Evolutionary conservation across 2,888 invertebrate species (phyloP), one percentile per base, ranked within the genome.

Genomic region (Cordilura impudica): DNA sequence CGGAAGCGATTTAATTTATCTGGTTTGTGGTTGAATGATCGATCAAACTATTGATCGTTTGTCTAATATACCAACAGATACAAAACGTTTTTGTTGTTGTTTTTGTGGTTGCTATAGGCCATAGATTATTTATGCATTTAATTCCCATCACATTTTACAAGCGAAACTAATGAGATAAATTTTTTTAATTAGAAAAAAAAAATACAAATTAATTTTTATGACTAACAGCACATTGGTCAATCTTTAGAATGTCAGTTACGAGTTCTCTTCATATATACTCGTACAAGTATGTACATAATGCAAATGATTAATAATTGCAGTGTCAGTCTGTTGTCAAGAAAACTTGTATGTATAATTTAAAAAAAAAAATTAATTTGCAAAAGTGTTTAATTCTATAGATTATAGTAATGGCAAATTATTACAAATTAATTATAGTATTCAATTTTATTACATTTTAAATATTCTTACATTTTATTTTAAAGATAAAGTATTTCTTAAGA

Each of bases 1-100:
- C 79, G 75, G 79, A 79, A 79, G 56, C 71, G 71, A 70, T 67
- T 71, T 75, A 75, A 65, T 70, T 74, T 66, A 61, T 61, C 60
- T 65, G 35, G 23, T 58, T 66, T 74, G 60, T 56, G 74, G 78
- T 74, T 75, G 74, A 71, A 71, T 54, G 58, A 66, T 75, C 49
- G 74, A 71, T 54, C 54, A 71, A 70, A 61, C 60, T 70, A 70
- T 74, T 71, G 74, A 79, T 79, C 29, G 66, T 49, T 66, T 56
- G 71, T 71, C 61, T 61, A 31, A 74, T 45, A 39, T 23, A 43
- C 26, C 26, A n/a, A 39, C 35, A 39, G n/a, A n/a, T 39, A n/a
- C 35, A 4, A n/a, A n/a, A n/a, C n/a, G n/a, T n/a, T n/a, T n/a
- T n/a, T n/a, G n/a, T n/a, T n/a, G n/a, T 7, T 19, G 16, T 1